These are phyloP conservation scores for Pagetopsis macropterus DNA, from an alignment of 2,797 vertebrate species.

Conservation along the genomic window DNA sequence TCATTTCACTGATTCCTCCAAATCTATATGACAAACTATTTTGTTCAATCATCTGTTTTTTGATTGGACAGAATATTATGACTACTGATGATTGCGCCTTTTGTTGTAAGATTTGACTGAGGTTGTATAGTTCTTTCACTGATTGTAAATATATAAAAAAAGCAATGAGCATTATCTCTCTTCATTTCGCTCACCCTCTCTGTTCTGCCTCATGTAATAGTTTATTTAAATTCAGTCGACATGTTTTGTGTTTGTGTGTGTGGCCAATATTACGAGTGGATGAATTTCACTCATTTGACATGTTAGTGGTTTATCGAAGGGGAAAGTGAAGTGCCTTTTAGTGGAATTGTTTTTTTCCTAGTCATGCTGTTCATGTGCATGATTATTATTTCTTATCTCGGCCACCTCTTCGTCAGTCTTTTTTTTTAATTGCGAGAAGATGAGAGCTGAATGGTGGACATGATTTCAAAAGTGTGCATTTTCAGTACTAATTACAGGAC, in stretches of 20 bases:
- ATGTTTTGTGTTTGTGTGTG: conserved; percentile 51
- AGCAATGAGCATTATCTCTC: conserved; percentile 43
- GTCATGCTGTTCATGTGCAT: conserved; percentile 44
- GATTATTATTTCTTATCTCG: conserved; percentile 36
- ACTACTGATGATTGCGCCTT: conserved; percentile 72
- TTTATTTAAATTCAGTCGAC: conserved; percentile 45
- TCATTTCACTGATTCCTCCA: conserved; percentile 38
- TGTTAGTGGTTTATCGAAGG: conserved; percentile 40
- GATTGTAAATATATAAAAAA: conserved; percentile 72
- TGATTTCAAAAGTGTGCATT: conserved; percentile 20
- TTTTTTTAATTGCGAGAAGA: conserved; percentile 11
- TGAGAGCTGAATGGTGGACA: not conserved
- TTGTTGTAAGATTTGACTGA: conserved; percentile 45
- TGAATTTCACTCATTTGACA: conserved; percentile 43
- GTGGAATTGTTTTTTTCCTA: conserved; percentile 34
- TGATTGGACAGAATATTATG: conserved; percentile 51
- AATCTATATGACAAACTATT: conserved; percentile 28
- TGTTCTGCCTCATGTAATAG: conserved; percentile 29
- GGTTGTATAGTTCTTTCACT: conserved; percentile 45
- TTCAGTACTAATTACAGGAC: conserved; percentile 9
- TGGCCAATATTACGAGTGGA: conserved; percentile 50
- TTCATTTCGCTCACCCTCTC: conserved; percentile 2
- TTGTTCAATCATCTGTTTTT: conserved; percentile 48
- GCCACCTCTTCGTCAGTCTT: conserved; percentile 7
- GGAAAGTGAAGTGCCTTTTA: conserved; percentile 72